phyloP scores from a whole-genome alignment of 2,113 vertebrate species.

The Emydura subglobosa region DNA sequence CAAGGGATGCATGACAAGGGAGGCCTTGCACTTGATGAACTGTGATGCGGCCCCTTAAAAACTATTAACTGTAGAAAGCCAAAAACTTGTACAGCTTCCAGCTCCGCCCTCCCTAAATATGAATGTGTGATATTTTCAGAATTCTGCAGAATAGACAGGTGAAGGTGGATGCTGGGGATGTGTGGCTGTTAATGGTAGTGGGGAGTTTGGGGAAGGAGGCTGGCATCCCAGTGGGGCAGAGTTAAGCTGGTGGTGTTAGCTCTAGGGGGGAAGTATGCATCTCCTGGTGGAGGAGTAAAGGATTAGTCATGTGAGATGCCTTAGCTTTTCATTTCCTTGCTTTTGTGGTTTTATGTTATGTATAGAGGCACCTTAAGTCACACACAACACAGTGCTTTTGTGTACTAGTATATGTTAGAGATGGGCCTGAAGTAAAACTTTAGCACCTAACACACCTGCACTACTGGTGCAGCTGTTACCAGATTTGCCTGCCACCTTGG shows the following conservation, averaged over 20 bases:
- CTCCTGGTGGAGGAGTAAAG: neutral
- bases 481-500: too few species aligned
- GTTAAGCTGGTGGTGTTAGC: neutral
- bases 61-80: neutral
- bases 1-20: neutral
- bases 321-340: neutral
- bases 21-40: neutral
- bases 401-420: neutral
- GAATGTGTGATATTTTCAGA: neutral
- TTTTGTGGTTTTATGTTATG: neutral
- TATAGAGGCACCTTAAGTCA: neutral
- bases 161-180: neutral
- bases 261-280: neutral
- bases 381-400: neutral
- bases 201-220: neutral
- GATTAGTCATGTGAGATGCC: neutral
- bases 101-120: neutral
- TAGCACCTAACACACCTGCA: neutral
- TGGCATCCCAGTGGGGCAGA: neutral
- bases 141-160: neutral
- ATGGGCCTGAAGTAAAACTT: neutral
- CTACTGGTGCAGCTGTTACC: neutral
- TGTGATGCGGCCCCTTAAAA: neutral
- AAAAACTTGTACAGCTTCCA: neutral
- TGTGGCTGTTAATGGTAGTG: neutral